Conservation (phyloP, 2,888 invertebrate species). For the Stenodera caucasica region DNA sequence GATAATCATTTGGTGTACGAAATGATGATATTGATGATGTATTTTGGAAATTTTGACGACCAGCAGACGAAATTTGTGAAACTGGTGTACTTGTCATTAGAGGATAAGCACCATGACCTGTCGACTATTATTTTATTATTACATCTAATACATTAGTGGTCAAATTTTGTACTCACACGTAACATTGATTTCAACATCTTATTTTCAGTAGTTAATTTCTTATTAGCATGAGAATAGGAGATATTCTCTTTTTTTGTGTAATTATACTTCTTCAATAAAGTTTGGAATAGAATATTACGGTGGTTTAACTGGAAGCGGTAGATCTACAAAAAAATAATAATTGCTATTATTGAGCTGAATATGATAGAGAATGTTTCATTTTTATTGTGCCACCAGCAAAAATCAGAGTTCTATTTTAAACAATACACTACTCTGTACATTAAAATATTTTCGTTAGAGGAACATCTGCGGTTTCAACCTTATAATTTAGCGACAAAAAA, state of each 20-base stretch:
- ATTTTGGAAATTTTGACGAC: conserved; percentile 20
- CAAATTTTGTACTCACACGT: conserved; percentile 35
- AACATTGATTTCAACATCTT: conserved; percentile 35
- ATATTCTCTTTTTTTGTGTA: conserved; percentile 44
- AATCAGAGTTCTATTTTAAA: too few relatives aligned
- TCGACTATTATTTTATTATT: conserved; percentile 13
- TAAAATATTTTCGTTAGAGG: too few relatives aligned
- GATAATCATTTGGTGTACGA: neutral
- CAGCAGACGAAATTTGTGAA: conserved; percentile 3
- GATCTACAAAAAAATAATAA: conserved; percentile 28
- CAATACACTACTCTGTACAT: too few relatives aligned
- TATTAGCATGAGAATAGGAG: conserved; percentile 37
- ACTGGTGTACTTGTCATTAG: conserved; percentile 33
- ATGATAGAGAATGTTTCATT: neutral
- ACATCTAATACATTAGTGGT: too few relatives aligned
- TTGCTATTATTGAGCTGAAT: neutral
- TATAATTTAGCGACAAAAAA: too few relatives aligned
- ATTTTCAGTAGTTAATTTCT: conserved; percentile 43
- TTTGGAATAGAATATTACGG: conserved; percentile 34
- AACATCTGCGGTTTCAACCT: too few relatives aligned
- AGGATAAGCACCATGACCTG: conserved; percentile 20
- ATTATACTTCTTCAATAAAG: conserved; percentile 42
- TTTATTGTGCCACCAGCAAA: too few relatives aligned
- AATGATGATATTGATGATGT: conserved; percentile 31
- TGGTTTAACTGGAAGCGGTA: conserved; percentile 46